Evolutionary conservation across 2,888 invertebrate species (phyloP).

Genomic region (Masnerella sp.): DNA sequence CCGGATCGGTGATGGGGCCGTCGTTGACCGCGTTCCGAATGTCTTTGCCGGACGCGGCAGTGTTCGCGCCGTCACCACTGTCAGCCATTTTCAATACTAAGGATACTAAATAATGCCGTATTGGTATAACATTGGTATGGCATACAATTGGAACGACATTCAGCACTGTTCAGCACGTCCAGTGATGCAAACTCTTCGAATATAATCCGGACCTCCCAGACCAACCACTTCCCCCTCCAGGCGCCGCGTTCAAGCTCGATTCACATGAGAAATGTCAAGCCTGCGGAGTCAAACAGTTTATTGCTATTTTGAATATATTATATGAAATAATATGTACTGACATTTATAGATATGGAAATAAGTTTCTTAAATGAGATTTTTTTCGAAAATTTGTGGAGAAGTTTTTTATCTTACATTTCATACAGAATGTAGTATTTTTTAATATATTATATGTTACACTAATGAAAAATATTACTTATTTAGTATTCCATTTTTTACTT

Average conservation of each 20-base stretch:
- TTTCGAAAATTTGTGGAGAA: too few relatives aligned
- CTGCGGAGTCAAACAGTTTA: too few relatives aligned
- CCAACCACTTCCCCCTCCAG: slow-evolving; percentile 15
- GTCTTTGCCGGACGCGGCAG: slow-evolving; percentile 71
- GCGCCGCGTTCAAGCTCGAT: neutral
- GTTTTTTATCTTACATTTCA: too few relatives aligned
- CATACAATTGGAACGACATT: slow-evolving; percentile 29
- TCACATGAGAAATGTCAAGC: too few relatives aligned
- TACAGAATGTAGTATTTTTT: too few relatives aligned
- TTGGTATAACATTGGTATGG: slow-evolving; percentile 38
- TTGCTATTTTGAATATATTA: too few relatives aligned
- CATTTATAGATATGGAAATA: too few relatives aligned
- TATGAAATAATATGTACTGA: too few relatives aligned
- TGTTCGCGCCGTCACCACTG: slow-evolving; percentile 71
- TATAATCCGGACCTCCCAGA: slow-evolving; percentile 22
- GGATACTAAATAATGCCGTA: slow-evolving; percentile 52
- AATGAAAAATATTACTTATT: too few relatives aligned
- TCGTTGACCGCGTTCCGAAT: slow-evolving; percentile 80
- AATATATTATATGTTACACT: too few relatives aligned
- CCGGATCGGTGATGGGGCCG: slow-evolving; percentile 88
- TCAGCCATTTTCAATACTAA: slow-evolving; percentile 73
- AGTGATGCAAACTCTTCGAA: slow-evolving; percentile 47
- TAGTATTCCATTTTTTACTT: too few relatives aligned
- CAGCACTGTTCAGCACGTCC: slow-evolving; percentile 33
- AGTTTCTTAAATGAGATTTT: too few relatives aligned